Evolutionary conservation across 2,797 vertebrate genomes (phyloP).

Genomic region (Numenius phaeopus): DNA sequence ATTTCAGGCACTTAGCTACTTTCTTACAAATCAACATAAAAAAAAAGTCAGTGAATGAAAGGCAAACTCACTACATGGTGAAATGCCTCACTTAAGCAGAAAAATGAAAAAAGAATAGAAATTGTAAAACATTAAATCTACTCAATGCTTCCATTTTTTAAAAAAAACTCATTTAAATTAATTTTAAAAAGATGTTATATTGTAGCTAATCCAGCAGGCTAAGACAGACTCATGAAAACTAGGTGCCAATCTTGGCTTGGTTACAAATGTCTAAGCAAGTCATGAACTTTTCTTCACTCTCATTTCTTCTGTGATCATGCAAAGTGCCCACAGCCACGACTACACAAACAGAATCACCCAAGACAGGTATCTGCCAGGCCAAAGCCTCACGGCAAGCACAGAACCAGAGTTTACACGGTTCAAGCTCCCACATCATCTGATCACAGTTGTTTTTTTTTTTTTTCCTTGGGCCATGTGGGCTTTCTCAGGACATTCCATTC

Average conservation of each 20-base stretch:
- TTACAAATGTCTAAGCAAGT: not conserved
- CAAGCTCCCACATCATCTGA: not conserved
- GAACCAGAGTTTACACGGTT: not conserved
- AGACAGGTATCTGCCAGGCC: not conserved
- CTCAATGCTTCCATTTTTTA: not conserved
- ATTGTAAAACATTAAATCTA: not conserved
- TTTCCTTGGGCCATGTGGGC: not conserved
- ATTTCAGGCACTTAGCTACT: not conserved
- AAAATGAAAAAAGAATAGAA: not conserved
- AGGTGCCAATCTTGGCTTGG: not conserved
- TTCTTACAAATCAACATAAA: not conserved
- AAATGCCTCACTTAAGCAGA: not conserved
- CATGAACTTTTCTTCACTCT: not conserved
- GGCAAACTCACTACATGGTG: not conserved
- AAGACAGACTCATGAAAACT: not conserved
- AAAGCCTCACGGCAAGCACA: not conserved
- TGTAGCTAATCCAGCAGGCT: not conserved
- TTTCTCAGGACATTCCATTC: constrained; percentile 49
- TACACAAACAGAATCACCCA: not conserved
- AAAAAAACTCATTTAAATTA: not conserved
- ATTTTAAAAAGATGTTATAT: not conserved
- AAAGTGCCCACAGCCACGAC: not conserved
- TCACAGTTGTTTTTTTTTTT: not conserved
- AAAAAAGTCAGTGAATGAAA: not conserved
- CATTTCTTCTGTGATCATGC: not conserved